Evolutionary conservation across 2,113 vertebrate genomes (phyloP).

Genomic region (Grammomys surdaster): DNA sequence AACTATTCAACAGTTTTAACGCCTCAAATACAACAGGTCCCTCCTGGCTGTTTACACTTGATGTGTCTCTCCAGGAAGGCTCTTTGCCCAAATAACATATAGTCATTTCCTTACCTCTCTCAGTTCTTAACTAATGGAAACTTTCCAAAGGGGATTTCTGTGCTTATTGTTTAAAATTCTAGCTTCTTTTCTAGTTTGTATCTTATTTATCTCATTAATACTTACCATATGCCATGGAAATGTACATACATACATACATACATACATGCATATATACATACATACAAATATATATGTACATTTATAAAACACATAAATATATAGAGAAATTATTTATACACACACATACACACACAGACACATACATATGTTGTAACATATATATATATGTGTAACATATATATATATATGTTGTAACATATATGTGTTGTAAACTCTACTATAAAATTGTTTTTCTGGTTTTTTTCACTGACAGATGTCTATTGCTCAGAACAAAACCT

Average conservation of each 20-base stretch:
- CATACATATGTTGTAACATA: not conserved
- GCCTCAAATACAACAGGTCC: not conserved
- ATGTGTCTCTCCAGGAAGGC: not conserved
- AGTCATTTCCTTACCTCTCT: not conserved
- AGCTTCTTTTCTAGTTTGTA: not conserved
- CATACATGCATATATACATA: not conserved
- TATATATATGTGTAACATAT: not conserved
- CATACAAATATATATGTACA: not conserved
- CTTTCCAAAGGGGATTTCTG: not conserved
- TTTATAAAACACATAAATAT: not conserved
- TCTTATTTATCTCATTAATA: not conserved
- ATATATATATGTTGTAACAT: not conserved
- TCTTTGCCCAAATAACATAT: not conserved
- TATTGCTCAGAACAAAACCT: not conserved
- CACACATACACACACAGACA: no score
- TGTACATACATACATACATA: not conserved
- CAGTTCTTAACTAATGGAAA: not conserved
- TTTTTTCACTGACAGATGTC: not conserved
- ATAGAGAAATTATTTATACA: not conserved
- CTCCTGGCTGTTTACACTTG: not conserved
- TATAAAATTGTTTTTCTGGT: not conserved
- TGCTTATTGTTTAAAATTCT: not conserved
- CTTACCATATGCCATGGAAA: not conserved
- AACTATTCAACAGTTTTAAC: not conserved
- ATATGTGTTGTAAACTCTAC: not conserved